A percentile compares a stretch with the other conserved stretches of the same genome.
Evolutionary conservation across 2,888 invertebrate genomes (phyloP).

Genomic region (Hemaris fuciformis): DNA sequence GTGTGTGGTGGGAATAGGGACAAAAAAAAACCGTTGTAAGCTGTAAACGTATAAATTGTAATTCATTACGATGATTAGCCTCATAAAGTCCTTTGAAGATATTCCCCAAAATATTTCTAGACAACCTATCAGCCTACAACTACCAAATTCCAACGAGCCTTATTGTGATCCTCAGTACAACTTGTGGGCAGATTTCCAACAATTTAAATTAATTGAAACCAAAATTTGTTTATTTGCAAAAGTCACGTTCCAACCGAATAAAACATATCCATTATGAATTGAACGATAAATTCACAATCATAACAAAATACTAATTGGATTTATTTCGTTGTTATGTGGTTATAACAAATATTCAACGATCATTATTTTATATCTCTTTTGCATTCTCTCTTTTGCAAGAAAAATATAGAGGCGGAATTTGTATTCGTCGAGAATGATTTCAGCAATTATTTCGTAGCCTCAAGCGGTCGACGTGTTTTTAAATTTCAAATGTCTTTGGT

Average conservation of each 20-base stretch:
- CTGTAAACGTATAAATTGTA: too few species aligned
- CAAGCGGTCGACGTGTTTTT: not conserved
- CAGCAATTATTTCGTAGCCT: conserved; percentile 8
- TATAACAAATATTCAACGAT: not conserved
- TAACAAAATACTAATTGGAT: not conserved
- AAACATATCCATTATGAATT: not conserved
- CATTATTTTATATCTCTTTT: conserved; percentile 5
- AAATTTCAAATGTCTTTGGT: not conserved
- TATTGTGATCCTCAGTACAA: too few species aligned
- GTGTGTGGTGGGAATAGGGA: too few species aligned
- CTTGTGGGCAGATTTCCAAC: too few species aligned
- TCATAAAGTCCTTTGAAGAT: too few species aligned
- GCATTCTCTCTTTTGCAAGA: not conserved
- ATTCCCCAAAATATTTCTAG: too few species aligned
- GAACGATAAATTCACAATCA: not conserved
- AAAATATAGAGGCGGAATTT: not conserved
- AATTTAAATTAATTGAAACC: too few species aligned
- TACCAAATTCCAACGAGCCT: too few species aligned
- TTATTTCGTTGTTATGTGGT: not conserved
- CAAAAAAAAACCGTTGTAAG: too few species aligned
- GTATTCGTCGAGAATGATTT: not conserved
- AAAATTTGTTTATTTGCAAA: not conserved
- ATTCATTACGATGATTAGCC: too few species aligned
- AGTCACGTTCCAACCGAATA: not conserved
- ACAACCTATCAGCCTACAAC: too few species aligned